Evolutionary conservation across 2,888 invertebrate genomes (phyloP).

Genomic region (Julus scanicus): DNA sequence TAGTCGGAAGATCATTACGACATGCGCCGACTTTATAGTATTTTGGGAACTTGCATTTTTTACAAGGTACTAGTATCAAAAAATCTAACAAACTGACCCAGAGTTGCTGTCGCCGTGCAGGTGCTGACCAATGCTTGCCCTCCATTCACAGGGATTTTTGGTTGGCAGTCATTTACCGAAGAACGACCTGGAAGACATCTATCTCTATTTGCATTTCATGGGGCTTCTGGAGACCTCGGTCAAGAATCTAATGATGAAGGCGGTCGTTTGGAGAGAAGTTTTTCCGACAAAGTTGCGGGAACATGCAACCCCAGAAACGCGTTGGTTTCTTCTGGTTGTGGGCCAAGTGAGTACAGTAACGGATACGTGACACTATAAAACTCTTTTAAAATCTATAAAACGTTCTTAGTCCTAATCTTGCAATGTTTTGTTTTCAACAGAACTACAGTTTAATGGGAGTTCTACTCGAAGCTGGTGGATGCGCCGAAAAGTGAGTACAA

Average conservation of each 20-base stretch:
- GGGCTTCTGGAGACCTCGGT: constrained; percentile 75
- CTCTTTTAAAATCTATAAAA: background rate
- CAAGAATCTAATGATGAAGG: constrained; percentile 59
- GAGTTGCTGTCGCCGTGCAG: background rate
- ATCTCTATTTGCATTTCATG: constrained; percentile 79
- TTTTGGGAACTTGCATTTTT: constrained; percentile 70
- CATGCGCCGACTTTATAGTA: constrained; percentile 78
- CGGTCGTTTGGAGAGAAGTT: constrained; percentile 66
- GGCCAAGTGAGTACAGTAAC: constrained; percentile 47
- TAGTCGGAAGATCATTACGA: constrained; percentile 71
- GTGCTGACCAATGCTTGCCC: background rate
- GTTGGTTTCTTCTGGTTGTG: constrained; percentile 56
- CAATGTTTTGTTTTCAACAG: background rate
- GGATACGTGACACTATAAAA: background rate
- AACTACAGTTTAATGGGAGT: constrained; percentile 55
- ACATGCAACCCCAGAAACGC: background rate
- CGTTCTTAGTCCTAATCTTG: too few relatives aligned
- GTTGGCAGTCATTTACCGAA: constrained; percentile 81
- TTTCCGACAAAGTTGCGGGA: constrained; percentile 63
- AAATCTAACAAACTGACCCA: background rate
- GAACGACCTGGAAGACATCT: constrained; percentile 79
- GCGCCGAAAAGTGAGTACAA: constrained; percentile 47
- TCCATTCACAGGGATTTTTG: constrained; percentile 74
- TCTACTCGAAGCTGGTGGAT: constrained; percentile 54
- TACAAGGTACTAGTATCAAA: constrained; percentile 47